phyloP scores from a whole-genome alignment of 23 tunicate species.

The Halocynthia aurantium region DNA sequence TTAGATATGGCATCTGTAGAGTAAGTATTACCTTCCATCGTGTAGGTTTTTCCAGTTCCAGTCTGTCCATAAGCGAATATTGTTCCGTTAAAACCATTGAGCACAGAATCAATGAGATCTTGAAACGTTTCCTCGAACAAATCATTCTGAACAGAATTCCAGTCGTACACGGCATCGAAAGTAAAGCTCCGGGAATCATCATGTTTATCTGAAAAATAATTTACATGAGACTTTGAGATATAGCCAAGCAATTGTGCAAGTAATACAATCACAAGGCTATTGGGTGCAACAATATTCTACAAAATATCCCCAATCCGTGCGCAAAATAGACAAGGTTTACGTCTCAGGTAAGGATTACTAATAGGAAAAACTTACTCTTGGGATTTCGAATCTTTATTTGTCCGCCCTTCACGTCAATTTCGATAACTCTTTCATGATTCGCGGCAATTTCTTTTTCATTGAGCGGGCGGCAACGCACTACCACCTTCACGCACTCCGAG shows the following conservation, averaged over 20 bases:
- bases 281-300: too few relatives aligned
- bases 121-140: constrained; percentile 97
- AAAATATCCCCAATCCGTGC: too few relatives aligned
- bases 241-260: too few relatives aligned
- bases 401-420: constrained; percentile 82
- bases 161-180: constrained; percentile 94
- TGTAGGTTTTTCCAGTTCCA: constrained; percentile 96
- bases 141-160: constrained; percentile 89
- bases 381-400: constrained; percentile 72
- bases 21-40: constrained; percentile 82
- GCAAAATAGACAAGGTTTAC: too few relatives aligned
- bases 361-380: constrained; percentile 42
- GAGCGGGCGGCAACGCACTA: constrained; percentile 88
- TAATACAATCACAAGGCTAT: too few relatives aligned
- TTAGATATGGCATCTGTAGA: too few relatives aligned
- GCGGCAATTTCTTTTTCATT: constrained; percentile 84
- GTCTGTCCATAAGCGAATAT: constrained; percentile 99
- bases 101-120: constrained; percentile 63
- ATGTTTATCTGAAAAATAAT: constrained; percentile 20
- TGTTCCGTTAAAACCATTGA: constrained; percentile 93
- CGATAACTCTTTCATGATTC: constrained; percentile 86
- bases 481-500: constrained; percentile 87
- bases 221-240: too few relatives aligned
- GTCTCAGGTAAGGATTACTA: not conserved
- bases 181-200: constrained; percentile 81